Conservation (phyloP, 1,140 invertebrate species). For the Mizuhopecten yessoensis region DNA sequence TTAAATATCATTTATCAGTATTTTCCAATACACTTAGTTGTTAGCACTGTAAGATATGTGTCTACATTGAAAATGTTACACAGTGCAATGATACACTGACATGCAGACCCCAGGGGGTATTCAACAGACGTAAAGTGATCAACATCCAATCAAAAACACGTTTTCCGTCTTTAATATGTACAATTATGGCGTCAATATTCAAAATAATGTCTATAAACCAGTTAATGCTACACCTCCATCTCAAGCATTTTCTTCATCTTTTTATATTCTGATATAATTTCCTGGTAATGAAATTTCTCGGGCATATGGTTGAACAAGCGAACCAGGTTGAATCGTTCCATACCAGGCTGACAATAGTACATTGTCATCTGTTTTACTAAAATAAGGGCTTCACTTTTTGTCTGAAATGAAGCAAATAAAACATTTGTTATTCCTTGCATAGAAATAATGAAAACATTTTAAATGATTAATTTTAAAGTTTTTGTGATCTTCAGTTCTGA, state of each 20-base stretch:
- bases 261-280: slow-evolving; percentile 71
- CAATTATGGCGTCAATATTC: neutral
- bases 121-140: no score
- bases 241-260: slow-evolving; percentile 57
- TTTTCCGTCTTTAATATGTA: neutral
- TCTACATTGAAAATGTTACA: no score
- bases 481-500: no score
- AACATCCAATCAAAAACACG: no score
- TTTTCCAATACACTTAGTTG: no score
- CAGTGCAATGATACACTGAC: no score
- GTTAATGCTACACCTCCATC: neutral
- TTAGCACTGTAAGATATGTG: no score
- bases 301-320: slow-evolving; percentile 70
- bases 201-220: neutral
- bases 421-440: neutral
- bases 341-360: slow-evolving; percentile 65
- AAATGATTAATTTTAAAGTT: no score
- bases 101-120: no score
- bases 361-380: slow-evolving; percentile 71
- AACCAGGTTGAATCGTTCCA: slow-evolving; percentile 67
- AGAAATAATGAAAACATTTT: no score
- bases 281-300: slow-evolving; percentile 71
- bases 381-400: slow-evolving; percentile 67
- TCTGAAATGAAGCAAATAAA: slow-evolving; percentile 60
- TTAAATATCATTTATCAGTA: no score